Conservation (phyloP, 1,140 invertebrate species). For the Goniozus legneri region DNA sequence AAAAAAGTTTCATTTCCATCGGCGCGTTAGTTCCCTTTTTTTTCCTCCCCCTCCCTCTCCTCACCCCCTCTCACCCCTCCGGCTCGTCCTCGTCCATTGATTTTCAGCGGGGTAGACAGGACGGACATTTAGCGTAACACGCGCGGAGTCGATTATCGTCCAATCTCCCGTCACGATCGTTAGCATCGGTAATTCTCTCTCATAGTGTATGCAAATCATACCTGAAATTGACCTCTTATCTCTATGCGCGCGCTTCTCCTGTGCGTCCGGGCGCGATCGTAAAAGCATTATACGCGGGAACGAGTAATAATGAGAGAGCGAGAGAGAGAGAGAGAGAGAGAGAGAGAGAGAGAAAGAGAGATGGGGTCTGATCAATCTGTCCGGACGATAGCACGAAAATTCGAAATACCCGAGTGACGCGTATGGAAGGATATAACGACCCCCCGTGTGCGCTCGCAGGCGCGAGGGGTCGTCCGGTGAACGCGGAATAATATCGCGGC, state of each 20-base stretch:
- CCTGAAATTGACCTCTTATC: neutral
- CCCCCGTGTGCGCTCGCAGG: neutral
- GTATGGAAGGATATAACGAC: neutral
- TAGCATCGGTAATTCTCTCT: neutral
- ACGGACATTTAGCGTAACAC: no score
- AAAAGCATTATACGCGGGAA: neutral
- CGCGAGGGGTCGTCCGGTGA: slow-evolving; percentile 9
- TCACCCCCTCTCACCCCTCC: no score
- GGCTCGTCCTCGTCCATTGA: no score
- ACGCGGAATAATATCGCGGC: slow-evolving; percentile 46
- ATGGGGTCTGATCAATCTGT: slow-evolving; percentile 15
- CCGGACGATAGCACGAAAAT: slow-evolving; percentile 23
- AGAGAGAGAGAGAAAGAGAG: neutral
- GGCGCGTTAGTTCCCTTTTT: neutral
- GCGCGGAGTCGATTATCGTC: no score
- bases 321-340: neutral
- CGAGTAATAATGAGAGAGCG: neutral
- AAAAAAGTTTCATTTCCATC: no score
- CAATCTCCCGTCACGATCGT: no score
- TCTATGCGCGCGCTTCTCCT: neutral
- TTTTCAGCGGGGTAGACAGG: no score
- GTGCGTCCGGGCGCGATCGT: no score
- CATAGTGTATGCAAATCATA: neutral
- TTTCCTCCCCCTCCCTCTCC: neutral
- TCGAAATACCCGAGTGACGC: slow-evolving; percentile 4